phyloP scores from a whole-genome alignment of 2,797 vertebrate genomes.

The Cossypha polioptera region DNA sequence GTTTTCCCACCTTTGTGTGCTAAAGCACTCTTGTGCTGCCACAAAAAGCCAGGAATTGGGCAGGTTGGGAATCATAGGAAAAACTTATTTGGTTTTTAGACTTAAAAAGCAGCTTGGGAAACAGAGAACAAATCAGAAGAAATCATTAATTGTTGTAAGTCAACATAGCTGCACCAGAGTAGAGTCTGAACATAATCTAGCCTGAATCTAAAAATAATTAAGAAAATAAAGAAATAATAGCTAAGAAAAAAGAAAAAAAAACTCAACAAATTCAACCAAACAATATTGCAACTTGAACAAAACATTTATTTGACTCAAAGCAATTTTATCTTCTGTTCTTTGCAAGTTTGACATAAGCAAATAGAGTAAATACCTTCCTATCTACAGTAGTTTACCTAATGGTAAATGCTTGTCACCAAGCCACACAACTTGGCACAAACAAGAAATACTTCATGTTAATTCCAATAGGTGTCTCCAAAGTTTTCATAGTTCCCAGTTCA shows the following conservation, averaged over 20 bases:
- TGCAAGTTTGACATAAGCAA: background rate
- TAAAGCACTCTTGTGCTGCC: background rate
- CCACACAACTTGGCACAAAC: background rate
- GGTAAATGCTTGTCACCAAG: background rate
- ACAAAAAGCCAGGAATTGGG: background rate
- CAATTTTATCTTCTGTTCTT: background rate
- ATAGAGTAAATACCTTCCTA: background rate
- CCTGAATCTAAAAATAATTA: background rate
- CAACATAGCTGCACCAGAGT: background rate
- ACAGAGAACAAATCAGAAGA: background rate
- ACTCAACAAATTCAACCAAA: background rate
- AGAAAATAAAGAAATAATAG: background rate
- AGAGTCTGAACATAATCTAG: background rate
- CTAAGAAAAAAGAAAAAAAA: background rate
- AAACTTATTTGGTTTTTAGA: background rate
- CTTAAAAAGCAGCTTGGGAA: background rate
- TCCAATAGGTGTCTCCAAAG: background rate
- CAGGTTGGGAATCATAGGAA: background rate
- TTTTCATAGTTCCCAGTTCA: background rate
- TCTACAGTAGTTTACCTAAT: background rate
- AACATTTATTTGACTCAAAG: background rate
- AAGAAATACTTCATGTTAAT: background rate
- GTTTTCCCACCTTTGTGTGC: background rate
- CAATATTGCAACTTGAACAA: background rate
- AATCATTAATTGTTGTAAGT: background rate